Base-by-base conservation (phyloP, 2,888 invertebrate genomes). In the Tetramorium bicarinatum region DNA sequence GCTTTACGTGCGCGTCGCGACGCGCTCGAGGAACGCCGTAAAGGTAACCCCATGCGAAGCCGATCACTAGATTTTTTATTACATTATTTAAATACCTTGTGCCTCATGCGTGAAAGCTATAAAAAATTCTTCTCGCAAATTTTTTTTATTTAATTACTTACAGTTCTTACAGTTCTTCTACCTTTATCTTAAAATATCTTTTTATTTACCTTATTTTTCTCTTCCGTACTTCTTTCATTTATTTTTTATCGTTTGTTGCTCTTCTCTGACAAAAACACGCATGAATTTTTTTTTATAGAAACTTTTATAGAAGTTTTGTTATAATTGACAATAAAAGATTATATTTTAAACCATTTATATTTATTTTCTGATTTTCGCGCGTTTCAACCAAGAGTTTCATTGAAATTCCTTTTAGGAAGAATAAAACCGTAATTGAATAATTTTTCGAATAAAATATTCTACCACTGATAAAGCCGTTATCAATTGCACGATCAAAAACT, bases 11-110 rank as follows among this genome's bases (percentile, higher is more conserved):
- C 77, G 18, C 77, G 67, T 56, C 77, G 77, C 77, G 44, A 52
- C 76, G 76, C 76, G 77, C 77, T 77, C 59, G 44, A 79, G 29
- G 79, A 71, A 80, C 72, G 47, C 71, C 25, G 25, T 80, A 72
- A 80, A 80, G 71, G 79, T 80, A 80, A 79, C 29, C 44, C 59
- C 21, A 38, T 47, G 71, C 71, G 71, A 71, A 47, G 72, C 79
- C 71, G 79, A 80, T 80, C 77, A 67, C 54, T 77, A 71, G 79
- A 79, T 79, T 72, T 80, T 67, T 80, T 80, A 72, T 80, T 80
- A 49, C 59, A 80, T 80, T 61, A 80, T 80, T 80, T 71, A 80
- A 61, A 80, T 80, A 59, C 21, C 8, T 29, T 67, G 47, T 29
- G 44, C 11, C 25, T 56, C 41, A n/a, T 54, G 9, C 77, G 77